A percentile compares a stretch with the other conserved stretches of the same genome.
These are phyloP conservation scores for Ailuropoda melanoleuca DNA, from an alignment of 2,113 vertebrate genomes.

Conservation along the genomic window DNA sequence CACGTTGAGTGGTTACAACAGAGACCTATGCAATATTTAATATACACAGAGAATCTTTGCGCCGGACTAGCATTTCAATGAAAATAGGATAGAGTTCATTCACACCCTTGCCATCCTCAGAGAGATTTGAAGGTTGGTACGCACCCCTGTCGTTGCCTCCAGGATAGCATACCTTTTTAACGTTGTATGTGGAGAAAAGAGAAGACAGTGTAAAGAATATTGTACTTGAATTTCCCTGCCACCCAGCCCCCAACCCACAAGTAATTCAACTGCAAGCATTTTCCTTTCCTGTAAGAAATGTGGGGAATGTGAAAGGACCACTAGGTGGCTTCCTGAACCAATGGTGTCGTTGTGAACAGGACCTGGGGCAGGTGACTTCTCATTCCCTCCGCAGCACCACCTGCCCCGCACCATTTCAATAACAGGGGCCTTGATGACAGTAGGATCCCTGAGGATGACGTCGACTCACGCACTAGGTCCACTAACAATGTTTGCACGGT, in stretches of 20 bases:
- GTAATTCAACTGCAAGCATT: background rate
- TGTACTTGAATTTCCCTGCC: background rate
- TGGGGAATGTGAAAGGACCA: background rate
- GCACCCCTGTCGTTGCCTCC: background rate
- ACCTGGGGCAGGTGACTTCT: too few species aligned
- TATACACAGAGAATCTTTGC: background rate
- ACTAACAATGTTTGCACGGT: background rate
- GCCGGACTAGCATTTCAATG: background rate
- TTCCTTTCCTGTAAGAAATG: background rate
- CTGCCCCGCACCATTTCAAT: background rate
- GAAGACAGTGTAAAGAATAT: background rate
- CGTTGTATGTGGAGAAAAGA: background rate
- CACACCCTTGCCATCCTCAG: background rate
- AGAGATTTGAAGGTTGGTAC: background rate
- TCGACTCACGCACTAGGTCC: background rate
- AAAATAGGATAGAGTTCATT: background rate
- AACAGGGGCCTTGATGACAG: background rate
- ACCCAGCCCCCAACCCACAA: background rate
- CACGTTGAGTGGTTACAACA: background rate
- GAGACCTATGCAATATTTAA: background rate
- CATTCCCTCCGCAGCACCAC: too few species aligned
- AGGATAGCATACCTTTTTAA: background rate
- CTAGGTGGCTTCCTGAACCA: background rate
- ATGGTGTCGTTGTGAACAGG: too few species aligned
- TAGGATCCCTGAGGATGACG: background rate